phyloP scores from a whole-genome alignment of 2,113 vertebrate species.

The Thalassoma bifasciatum region DNA sequence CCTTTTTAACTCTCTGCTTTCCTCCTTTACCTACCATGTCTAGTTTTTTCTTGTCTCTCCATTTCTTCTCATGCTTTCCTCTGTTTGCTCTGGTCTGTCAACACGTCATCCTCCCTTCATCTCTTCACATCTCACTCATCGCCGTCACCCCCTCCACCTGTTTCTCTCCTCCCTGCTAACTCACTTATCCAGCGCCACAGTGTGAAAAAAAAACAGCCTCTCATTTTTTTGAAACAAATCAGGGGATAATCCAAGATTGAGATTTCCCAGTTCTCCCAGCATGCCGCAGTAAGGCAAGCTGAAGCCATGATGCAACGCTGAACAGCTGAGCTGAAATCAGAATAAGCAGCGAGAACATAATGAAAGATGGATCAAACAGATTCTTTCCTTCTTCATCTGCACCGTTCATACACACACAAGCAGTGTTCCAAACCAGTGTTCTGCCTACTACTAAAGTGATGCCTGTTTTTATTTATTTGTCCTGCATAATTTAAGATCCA shows the following conservation, averaged over 20 bases:
- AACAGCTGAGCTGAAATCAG: constrained; percentile 49
- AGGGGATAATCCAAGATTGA: constrained; percentile 26
- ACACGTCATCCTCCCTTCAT: background rate
- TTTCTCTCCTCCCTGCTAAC: background rate
- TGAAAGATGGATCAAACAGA: constrained; percentile 48
- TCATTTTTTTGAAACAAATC: constrained; percentile 27
- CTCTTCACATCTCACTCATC: background rate
- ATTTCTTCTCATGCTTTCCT: background rate
- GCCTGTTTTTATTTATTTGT: background rate
- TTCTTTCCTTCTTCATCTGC: constrained; percentile 6
- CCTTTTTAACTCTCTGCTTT: background rate
- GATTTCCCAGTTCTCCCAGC: constrained; percentile 20
- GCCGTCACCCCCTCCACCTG: background rate
- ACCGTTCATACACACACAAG: constrained; percentile 1
- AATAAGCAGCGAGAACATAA: constrained; percentile 5
- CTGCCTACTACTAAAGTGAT: background rate
- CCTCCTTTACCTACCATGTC: no score
- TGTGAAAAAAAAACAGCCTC: background rate
- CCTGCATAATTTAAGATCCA: background rate
- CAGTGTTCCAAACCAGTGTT: background rate
- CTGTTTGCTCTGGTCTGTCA: background rate
- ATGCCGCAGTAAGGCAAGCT: constrained; percentile 2
- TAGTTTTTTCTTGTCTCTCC: background rate
- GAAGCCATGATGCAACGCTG: constrained; percentile 45
- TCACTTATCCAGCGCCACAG: background rate